Base-by-base conservation (phyloP, 2,888 invertebrate genomes). In the Steromphala cineraria region DNA sequence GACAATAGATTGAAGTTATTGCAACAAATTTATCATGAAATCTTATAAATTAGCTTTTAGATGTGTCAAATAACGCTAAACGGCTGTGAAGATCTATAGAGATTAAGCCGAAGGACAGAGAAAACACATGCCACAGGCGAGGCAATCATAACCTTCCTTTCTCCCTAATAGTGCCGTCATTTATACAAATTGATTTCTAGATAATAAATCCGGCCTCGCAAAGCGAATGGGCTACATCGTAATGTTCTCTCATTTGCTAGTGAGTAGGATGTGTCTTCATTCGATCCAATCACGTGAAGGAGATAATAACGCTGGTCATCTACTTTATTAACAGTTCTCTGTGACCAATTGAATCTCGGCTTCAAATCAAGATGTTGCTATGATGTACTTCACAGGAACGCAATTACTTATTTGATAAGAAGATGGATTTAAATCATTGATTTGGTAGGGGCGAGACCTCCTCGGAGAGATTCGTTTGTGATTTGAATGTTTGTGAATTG, bases 1-100 rank as follows among this genome's bases (percentile, higher is more conserved):
- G 62, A 28, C 24, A 62, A 62, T 28, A 62, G 62, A 62, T 62
- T 28, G 15, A 24, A 62, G 62, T 62, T 62, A 62, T 62, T 62
- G 62, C 62, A 28, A 62, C 15, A 62, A 62, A 62, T 62, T 62
- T 62, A 62, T 62, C 62, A 62, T 28, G 62, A 62, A 62, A 62
- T 62, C 62, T 62, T 62, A 62, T 62, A 24, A 62, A 62, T 62
- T 24, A 62, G 28, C 28, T 24, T 24, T 62, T 28, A 24, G 62
- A 28, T 62, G 21, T 8, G 28, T 62, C 62, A 28, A 28, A 62
- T 28, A 62, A 62, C 62, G 28, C 28, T 28, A 62, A 62, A 62
- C 28, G 28, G 62, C 21, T 24, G 62, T 62, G 28, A 28, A 62
- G 28, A 62, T 62, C 62, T 24, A 62, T 62, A 62, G 28, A 62